A percentile compares a stretch with the other conserved stretches of the same genome.
phyloP scores from a whole-genome alignment of 35 echinoderm and acorn worm genomes.

The Heliocidaris erythrogramma region DNA sequence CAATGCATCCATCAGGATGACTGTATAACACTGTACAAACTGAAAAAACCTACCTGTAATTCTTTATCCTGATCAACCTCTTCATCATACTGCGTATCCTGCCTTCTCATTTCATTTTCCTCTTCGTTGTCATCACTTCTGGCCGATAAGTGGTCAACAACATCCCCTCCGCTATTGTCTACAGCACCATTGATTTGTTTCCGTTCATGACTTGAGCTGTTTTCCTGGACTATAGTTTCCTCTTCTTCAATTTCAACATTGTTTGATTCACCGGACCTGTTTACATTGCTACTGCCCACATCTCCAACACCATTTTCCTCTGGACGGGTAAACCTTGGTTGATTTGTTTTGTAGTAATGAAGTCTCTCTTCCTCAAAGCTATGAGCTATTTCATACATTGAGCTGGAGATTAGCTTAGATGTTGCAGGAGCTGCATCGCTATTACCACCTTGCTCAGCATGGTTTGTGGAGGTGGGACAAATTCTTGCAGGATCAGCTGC shows the following conservation, averaged over 20 bases:
- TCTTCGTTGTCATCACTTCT: not conserved
- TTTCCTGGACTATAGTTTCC: not conserved
- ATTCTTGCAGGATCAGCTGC: not conserved
- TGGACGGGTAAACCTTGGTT: not conserved
- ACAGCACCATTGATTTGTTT: not conserved
- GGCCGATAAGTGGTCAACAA: not conserved
- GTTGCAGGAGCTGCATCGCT: not conserved
- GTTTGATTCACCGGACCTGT: not conserved
- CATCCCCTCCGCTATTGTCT: not conserved
- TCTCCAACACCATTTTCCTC: conserved; percentile 24
- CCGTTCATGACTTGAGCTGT: not conserved
- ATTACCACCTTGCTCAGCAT: not conserved
- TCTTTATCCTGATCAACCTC: not conserved
- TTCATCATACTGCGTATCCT: not conserved
- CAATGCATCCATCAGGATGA: too few species aligned
- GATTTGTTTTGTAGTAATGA: not conserved
- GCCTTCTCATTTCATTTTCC: not conserved
- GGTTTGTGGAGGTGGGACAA: conserved; percentile 24
- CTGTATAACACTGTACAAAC: not conserved
- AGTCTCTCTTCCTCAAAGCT: conserved; percentile 20
- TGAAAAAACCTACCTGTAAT: not conserved
- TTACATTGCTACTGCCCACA: conserved; percentile 37
- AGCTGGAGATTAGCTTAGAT: not conserved
- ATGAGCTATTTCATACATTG: not conserved
- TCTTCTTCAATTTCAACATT: not conserved